phyloP scores from a whole-genome alignment of 2,797 vertebrate genomes.

The Bradypodion ventrale region DNA sequence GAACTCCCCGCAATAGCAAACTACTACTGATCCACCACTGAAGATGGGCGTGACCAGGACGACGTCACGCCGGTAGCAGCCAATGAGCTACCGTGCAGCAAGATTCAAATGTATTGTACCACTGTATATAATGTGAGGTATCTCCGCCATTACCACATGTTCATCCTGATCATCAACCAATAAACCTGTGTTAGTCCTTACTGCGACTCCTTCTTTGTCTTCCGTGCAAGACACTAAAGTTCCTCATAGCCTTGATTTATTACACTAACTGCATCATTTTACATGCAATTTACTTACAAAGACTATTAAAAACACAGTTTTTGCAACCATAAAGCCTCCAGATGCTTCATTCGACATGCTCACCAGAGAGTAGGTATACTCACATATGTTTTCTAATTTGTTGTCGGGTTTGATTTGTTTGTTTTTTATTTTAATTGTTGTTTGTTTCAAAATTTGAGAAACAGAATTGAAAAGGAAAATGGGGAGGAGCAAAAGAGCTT shows the following conservation, averaged over 20 bases:
- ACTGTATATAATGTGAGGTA: too few species aligned
- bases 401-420: background rate
- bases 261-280: background rate
- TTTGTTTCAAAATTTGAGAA: background rate
- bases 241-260: slow-evolving; percentile 6
- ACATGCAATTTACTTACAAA: background rate
- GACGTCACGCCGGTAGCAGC: too few species aligned
- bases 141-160: too few species aligned
- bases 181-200: too few species aligned
- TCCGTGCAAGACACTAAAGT: too few species aligned
- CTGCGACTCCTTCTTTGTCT: too few species aligned
- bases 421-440: background rate
- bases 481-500: background rate
- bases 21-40: too few species aligned
- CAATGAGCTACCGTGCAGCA: too few species aligned
- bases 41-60: too few species aligned
- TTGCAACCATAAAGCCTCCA: background rate
- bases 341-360: background rate
- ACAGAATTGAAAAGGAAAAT: background rate
- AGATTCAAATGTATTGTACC: too few species aligned
- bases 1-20: too few species aligned
- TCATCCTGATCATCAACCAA: too few species aligned
- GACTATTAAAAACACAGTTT: background rate
- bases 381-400: background rate
- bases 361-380: background rate